Percentiles rank a stretch among this genome's conserved stretches.
phyloP scores from a whole-genome alignment of 2,113 vertebrate species.

The Chroicocephalus ridibundus region DNA sequence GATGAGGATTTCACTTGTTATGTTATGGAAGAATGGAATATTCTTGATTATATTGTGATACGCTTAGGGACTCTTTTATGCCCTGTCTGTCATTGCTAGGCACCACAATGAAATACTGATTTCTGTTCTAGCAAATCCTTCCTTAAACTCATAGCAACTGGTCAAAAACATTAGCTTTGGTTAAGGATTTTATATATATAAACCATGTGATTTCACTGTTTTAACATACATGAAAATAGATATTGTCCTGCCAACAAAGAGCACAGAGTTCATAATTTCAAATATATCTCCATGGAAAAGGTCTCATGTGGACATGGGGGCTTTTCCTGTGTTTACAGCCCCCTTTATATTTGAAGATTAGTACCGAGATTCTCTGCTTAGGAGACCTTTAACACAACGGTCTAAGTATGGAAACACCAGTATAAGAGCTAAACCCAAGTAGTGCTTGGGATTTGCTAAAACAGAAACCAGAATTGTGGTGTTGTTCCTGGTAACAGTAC shows the following conservation, averaged over 20 bases:
- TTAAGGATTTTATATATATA: neutral
- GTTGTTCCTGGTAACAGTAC: neutral
- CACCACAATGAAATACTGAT: neutral
- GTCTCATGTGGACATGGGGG: fast-evolving
- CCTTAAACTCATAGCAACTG: neutral
- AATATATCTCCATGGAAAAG: neutral
- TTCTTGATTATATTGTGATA: neutral
- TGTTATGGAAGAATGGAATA: neutral
- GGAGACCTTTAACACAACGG: neutral
- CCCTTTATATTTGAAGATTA: neutral
- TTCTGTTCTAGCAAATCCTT: neutral
- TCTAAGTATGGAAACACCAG: neutral
- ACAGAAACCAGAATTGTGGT: neutral
- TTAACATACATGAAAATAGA: neutral
- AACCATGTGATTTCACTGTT: neutral
- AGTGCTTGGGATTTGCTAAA: neutral
- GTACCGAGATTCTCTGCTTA: neutral
- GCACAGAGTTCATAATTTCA: neutral
- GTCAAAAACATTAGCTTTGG: neutral
- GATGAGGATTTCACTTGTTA: neutral
- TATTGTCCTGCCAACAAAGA: neutral
- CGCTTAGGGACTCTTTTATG: neutral
- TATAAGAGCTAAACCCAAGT: neutral
- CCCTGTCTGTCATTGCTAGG: neutral
- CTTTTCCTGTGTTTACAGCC: neutral